Base-by-base conservation (phyloP, 2,797 vertebrate genomes). In the Sebastes matsubarae region DNA sequence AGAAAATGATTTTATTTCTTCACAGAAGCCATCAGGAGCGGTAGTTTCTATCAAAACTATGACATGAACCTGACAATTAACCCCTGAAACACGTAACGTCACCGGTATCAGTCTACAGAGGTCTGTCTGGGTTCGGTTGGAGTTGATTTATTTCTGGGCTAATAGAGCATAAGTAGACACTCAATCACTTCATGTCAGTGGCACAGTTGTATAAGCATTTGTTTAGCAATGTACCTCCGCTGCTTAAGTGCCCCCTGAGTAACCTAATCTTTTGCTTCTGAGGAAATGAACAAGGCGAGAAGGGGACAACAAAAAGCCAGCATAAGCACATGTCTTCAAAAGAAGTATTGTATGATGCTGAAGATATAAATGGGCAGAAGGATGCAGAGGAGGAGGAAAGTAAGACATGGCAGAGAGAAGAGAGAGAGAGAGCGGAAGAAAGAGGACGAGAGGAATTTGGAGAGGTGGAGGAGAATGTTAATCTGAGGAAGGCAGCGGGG, bases 401-500 rank as follows among this genome's bases (percentile, higher is more conserved):
- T 38, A 71, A 58, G 38, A 67, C 42, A 69, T 59, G 75, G 57
- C 55, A 82, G 52, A 36, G 69, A 34, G 25, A 42, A 20, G 75
- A 71, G 64, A 63, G 79, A 85, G 79, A 32, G 24, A 30, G 46
- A 82, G 71, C 11, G 54, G 65, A 79, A 64, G 65, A 76, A 75
- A 80, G 80, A 81, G 83, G 86, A 85, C 29, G 27, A 84, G 86
- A 87, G 78, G 82, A 82, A 90, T 91, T 89, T 84, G 78, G 77
- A 90, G 89, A 84, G 81, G 75, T 81, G 76, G 88, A 87, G 87
- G 87, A 92, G 94, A 94, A 95, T 93, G 92, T 92, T 94, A 95
- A 95, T 94, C 88, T 82, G 85, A 89, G 84, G 82, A 76, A 90
- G 90, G 89, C 86, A 81, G 87, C 75, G 36, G 71, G 84, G 80